A percentile compares a stretch with the other conserved stretches of the same genome.
phyloP scores from a whole-genome alignment of 2,113 vertebrate genomes.

The Arizona elegans region DNA sequence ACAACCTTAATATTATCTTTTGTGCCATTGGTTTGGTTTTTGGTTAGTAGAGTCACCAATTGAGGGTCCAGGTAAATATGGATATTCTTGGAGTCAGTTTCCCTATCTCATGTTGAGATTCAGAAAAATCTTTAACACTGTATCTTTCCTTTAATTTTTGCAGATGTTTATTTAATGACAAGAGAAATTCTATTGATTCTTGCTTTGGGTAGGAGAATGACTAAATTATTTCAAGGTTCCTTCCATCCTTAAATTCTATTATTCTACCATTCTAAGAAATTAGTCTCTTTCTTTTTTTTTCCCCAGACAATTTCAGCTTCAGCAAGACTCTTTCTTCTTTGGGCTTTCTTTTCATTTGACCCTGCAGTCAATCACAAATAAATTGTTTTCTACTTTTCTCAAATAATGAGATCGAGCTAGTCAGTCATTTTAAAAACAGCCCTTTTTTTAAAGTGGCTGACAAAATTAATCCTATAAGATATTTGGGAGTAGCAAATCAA shows the following conservation, averaged over 20 bases:
- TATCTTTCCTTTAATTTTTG: not conserved
- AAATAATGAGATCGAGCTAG: not conserved
- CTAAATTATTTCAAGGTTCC: not conserved
- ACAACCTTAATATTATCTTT: not conserved
- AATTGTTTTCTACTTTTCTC: not conserved
- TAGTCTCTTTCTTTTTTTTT: not conserved
- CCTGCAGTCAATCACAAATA: not conserved
- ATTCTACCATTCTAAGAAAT: not conserved
- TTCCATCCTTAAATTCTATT: not conserved
- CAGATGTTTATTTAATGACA: not conserved
- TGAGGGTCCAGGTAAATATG: not conserved
- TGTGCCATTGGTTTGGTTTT: not conserved
- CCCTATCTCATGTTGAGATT: not conserved
- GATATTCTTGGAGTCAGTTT: not conserved
- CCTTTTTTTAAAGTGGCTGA: not conserved
- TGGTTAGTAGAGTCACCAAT: not conserved
- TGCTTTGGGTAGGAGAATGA: not conserved
- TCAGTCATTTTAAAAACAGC: not conserved
- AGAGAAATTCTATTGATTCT: not conserved
- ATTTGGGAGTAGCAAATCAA: not conserved
- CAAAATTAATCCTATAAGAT: not conserved
- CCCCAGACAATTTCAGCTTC: not conserved
- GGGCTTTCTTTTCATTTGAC: not conserved
- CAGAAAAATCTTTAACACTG: not conserved
- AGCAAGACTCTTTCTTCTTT: not conserved